phyloP scores from a whole-genome alignment of 2,797 vertebrate species.

The Rhynchotus rufescens region DNA sequence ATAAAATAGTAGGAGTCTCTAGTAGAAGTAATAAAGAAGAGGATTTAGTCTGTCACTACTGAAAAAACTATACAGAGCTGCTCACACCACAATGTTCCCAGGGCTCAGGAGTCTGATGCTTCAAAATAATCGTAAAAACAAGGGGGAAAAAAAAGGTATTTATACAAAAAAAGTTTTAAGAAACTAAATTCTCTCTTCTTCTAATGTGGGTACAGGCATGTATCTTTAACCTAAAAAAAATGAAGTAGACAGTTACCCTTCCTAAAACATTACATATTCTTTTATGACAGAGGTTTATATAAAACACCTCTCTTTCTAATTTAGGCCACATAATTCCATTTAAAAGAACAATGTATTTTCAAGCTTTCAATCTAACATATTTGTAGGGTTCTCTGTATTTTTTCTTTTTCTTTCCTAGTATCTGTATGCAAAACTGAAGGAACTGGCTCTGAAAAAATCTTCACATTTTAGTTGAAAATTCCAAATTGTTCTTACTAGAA shows the following conservation, averaged over 20 bases:
- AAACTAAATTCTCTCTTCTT: background rate
- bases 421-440: background rate
- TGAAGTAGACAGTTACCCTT: background rate
- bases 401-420: background rate
- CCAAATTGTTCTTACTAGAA: background rate
- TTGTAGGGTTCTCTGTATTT: background rate
- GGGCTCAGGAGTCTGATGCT: background rate
- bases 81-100: background rate
- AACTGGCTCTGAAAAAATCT: background rate
- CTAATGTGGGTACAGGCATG: background rate
- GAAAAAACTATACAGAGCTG: background rate
- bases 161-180: background rate
- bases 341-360: background rate
- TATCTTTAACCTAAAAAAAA: background rate
- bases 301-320: background rate
- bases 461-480: background rate
- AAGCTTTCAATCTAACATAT: background rate
- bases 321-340: background rate
- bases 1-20: background rate
- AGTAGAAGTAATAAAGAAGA: background rate
- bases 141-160: background rate
- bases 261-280: background rate
- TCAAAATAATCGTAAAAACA: background rate
- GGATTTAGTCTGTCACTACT: background rate
- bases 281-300: background rate